Evolutionary conservation across 2,113 vertebrate species (phyloP).

Genomic region (Misgurnus mizolepis): DNA sequence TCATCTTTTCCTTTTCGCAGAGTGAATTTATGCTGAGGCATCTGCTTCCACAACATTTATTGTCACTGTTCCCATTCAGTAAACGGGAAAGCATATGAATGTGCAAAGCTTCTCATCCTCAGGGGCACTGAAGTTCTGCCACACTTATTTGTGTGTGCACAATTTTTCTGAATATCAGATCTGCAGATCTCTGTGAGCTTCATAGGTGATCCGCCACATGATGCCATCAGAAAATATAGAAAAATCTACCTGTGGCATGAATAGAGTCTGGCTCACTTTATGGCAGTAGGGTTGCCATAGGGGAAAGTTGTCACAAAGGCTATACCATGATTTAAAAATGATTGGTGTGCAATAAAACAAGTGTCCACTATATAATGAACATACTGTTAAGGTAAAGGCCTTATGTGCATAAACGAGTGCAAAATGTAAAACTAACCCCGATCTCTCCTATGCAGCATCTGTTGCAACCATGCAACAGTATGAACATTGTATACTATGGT

Average conservation of each 20-base stretch:
- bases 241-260: not conserved
- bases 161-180: not conserved
- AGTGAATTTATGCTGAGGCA: slow-evolving; percentile 61
- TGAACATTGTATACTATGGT: no score
- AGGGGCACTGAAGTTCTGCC: not conserved
- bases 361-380: no score
- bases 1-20: slow-evolving; percentile 8
- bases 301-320: no score
- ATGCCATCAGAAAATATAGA: not conserved
- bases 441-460: no score
- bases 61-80: slow-evolving; percentile 48
- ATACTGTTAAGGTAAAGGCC: no score
- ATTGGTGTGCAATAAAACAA: no score
- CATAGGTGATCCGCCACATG: not conserved
- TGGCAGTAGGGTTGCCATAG: no score
- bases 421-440: no score
- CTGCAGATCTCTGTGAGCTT: not conserved
- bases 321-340: no score
- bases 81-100: slow-evolving; percentile 48
- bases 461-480: no score
- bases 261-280: not conserved
- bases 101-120: slow-evolving; percentile 18
- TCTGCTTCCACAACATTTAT: slow-evolving; percentile 55
- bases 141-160: slow-evolving; percentile 4
- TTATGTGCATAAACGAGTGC: no score